Evolutionary conservation across 2,888 invertebrate species (phyloP).

Genomic region (Carpatolechia fugitivella): DNA sequence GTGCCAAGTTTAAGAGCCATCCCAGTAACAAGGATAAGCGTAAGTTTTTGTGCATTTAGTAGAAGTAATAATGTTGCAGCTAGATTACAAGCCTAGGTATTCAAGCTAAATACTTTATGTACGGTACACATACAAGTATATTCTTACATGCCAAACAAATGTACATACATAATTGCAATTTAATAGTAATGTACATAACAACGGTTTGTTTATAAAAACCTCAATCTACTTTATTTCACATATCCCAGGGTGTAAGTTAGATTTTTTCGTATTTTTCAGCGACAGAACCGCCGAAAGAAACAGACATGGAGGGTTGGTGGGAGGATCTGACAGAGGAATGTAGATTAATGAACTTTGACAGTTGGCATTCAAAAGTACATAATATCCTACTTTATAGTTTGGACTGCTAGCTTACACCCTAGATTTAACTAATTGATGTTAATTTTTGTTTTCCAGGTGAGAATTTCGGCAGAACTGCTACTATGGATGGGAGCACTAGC

Average conservation of each 20-base stretch:
- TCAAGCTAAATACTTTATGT: background rate
- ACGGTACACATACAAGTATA: constrained; percentile 1
- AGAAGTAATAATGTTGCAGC: background rate
- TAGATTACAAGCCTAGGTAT: background rate
- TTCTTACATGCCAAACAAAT: background rate
- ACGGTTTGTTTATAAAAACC: background rate
- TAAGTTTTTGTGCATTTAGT: constrained; percentile 28
- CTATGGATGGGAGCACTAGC: constrained; percentile 90
- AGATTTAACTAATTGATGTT: background rate
- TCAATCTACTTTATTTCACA: too few species aligned
- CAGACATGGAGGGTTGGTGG: constrained; percentile 84
- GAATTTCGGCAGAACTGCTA: constrained; percentile 87
- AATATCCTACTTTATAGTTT: background rate
- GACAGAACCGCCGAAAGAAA: constrained; percentile 57
- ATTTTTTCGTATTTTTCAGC: constrained; percentile 25
- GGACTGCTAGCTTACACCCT: background rate
- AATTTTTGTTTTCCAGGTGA: constrained; percentile 62
- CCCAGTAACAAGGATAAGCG: constrained; percentile 65
- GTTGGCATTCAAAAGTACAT: constrained; percentile 75
- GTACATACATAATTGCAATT: background rate
- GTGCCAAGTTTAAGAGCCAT: constrained; percentile 67
- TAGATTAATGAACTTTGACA: constrained; percentile 82
- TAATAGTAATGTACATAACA: background rate
- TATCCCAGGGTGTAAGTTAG: too few species aligned
- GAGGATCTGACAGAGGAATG: constrained; percentile 85